phyloP scores from a whole-genome alignment of 2,888 invertebrate species.

The Cosmia trapezina region DNA sequence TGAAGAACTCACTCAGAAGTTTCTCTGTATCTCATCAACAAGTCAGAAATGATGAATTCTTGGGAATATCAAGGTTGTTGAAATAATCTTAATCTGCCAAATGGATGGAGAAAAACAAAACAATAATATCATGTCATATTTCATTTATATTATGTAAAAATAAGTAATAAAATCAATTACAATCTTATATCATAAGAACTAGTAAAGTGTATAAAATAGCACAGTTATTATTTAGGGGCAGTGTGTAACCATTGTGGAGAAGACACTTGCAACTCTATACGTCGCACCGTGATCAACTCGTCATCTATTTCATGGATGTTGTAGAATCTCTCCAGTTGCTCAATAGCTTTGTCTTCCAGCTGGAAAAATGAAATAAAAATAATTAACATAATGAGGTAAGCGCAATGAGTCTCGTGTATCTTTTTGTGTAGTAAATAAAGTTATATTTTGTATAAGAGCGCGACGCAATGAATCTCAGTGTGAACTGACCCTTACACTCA shows the following conservation, averaged over 20 bases:
- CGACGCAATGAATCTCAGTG: too few relatives aligned
- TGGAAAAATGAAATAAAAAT: conserved; percentile 77
- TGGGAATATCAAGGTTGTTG: not conserved
- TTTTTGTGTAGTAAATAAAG: too few relatives aligned
- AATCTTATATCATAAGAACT: conserved; percentile 54
- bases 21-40: not conserved
- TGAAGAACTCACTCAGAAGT: not conserved
- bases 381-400: not conserved
- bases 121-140: conserved; percentile 26
- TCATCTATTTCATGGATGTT: conserved; percentile 93
- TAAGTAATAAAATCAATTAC: conserved; percentile 51
- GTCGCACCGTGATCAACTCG: conserved; percentile 93
- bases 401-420: too few relatives aligned
- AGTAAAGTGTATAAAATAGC: conserved; percentile 77
- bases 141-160: conserved; percentile 61
- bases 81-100: not conserved
- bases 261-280: conserved; percentile 91
- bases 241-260: conserved; percentile 91
- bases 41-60: not conserved
- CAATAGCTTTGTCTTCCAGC: conserved; percentile 96
- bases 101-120: not conserved
- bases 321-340: conserved; percentile 94
- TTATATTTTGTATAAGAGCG: too few relatives aligned
- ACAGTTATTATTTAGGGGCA: conserved; percentile 81
- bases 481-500: too few relatives aligned